Evolutionary conservation across 2,113 vertebrate species (phyloP), one percentile per base, ranked within the genome.

Genomic region (Hippolais icterina): DNA sequence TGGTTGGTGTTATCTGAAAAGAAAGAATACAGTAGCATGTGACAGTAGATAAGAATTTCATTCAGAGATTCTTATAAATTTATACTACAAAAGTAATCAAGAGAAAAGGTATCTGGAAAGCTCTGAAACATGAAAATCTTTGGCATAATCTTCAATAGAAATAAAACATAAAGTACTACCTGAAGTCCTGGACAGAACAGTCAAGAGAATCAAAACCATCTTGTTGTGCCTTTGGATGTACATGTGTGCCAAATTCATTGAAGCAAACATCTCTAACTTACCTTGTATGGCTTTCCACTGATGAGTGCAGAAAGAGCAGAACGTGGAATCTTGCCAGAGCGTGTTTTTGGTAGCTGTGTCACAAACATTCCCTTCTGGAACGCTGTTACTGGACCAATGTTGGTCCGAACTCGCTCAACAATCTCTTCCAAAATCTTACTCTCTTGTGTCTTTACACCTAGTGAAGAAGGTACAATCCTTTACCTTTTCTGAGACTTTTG

Each of bases 261-360:
- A 61, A 64, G 39, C 28, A 44, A 21, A 35, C 11, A 41, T 31
- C n/a, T 79, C 25, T 69, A 60, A 14, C 47, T 83, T 95, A 99
- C 99, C 98, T 98, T 98, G 81, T 99, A 99, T 0, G 99, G 98
- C 39, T 99, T 99, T 27, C 98, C 96, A 89, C 99, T 99, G 89
- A 99, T 97, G 19, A 99, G 97, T 18, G 98, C 98, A 64, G 98
- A 98, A 13, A 99, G 97, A 71, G 98, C 84, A 9, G 99, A 98
- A 37, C 99, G 98, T 9, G 99, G 99, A 56, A 99, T 99, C 97
- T 99, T 99, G 66, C 99, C 99, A 3, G 99, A 99, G 61, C 99
- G 99, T 0, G 99, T 99, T 97, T 99, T 99, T 11, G 99, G 99
- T 33, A 99, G 92, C 41, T 97, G 98, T 11, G 93, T 96, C 52